Conservation (phyloP, 2,888 invertebrate species). For the Eupithecia abbreviata region DNA sequence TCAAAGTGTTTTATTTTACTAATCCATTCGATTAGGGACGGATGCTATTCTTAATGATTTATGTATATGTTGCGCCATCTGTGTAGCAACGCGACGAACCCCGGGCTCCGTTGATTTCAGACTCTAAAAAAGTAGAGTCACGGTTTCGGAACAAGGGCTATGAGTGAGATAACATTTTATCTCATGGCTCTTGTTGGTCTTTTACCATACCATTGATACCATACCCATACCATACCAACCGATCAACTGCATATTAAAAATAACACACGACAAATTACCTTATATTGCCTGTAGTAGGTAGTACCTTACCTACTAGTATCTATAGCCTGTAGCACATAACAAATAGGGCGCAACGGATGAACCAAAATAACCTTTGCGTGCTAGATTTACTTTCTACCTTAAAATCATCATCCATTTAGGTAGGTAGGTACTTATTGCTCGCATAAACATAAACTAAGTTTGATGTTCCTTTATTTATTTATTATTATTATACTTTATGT, state of each 20-base stretch:
- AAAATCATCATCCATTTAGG: background rate
- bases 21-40: background rate
- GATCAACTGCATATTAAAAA: background rate
- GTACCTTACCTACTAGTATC: too few species aligned
- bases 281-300: too few species aligned
- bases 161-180: background rate
- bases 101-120: background rate
- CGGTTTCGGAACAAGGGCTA: too few species aligned
- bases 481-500: too few species aligned
- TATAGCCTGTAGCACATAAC: background rate
- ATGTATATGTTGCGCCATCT: slow-evolving; percentile 9
- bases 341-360: background rate
- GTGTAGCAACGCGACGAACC: background rate
- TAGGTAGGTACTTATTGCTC: too few species aligned
- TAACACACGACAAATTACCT: background rate
- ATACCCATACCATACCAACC: background rate
- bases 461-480: too few species aligned
- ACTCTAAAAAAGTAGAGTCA: too few species aligned
- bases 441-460: too few species aligned
- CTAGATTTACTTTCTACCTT: background rate
- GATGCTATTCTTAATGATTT: background rate
- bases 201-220: background rate
- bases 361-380: background rate
- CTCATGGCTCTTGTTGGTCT: too few species aligned
- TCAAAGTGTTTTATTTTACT: background rate